Conservation (phyloP, 2,797 vertebrate species). For the Hybognathus amarus region DNA sequence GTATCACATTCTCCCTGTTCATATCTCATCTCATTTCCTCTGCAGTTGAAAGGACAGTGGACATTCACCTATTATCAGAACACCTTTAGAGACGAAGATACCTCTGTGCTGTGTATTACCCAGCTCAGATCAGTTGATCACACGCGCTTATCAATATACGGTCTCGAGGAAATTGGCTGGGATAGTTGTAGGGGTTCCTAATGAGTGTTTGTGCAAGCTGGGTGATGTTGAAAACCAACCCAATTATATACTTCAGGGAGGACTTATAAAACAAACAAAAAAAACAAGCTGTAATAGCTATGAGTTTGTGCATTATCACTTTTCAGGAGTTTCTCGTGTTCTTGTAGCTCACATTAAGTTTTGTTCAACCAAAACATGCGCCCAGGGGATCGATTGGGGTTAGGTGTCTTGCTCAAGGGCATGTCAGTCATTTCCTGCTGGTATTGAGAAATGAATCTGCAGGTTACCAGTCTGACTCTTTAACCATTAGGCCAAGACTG, state of each 20-base stretch:
- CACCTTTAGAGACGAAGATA: constrained; percentile 4
- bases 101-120: constrained; percentile 13
- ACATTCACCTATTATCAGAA: neutral
- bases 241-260: constrained; percentile 60
- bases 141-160: constrained; percentile 54
- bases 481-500: no score
- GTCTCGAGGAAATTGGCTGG: constrained; percentile 50
- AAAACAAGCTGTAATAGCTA: constrained; percentile 59
- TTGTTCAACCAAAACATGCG: neutral
- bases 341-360: constrained; percentile 33
- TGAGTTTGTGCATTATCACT: constrained; percentile 60
- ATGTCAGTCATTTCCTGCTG: no score
- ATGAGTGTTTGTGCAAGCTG: constrained; percentile 52
- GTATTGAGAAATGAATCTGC: no score
- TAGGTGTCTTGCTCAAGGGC: no score
- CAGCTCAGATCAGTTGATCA: constrained; percentile 54
- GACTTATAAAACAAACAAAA: constrained; percentile 37
- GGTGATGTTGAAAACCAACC: constrained; percentile 27
- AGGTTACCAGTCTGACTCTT: no score
- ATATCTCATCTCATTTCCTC: constrained; percentile 27
- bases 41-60: constrained; percentile 9
- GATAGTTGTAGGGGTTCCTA: constrained; percentile 43
- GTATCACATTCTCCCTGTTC: constrained; percentile 12
- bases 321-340: constrained; percentile 51
- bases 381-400: no score